A percentile compares a stretch with the other conserved stretches of the same genome.
Conservation (phyloP, 2,888 invertebrate genomes). For the Balanococcus diminutus region DNA sequence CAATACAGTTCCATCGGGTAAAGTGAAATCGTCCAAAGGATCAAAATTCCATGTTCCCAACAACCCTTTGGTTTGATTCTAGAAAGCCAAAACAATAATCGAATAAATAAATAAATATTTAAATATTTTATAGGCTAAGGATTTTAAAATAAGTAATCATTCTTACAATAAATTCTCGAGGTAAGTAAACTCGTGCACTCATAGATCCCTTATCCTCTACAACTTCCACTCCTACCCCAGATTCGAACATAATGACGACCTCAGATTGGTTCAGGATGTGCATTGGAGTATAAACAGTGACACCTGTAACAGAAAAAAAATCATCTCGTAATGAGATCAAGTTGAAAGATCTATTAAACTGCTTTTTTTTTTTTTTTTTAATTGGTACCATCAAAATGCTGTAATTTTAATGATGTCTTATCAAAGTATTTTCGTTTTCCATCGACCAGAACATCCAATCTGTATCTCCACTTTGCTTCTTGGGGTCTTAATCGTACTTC, state of each 20-base stretch:
- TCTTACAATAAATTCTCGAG: slow-evolving; percentile 85
- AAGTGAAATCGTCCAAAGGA: slow-evolving; percentile 77
- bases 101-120: too few species aligned
- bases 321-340: neutral
- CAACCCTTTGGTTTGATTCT: slow-evolving; percentile 89
- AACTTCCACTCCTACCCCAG: slow-evolving; percentile 91
- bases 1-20: slow-evolving; percentile 72
- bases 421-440: slow-evolving; percentile 86
- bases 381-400: slow-evolving; percentile 90
- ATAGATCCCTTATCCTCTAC: slow-evolving; percentile 86
- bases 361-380: too few species aligned
- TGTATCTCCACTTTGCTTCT: slow-evolving; percentile 88
- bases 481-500: slow-evolving; percentile 85
- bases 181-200: slow-evolving; percentile 83
- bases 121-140: too few species aligned
- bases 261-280: slow-evolving; percentile 92
- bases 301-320: slow-evolving; percentile 66
- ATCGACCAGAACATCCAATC: slow-evolving; percentile 88
- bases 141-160: neutral
- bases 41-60: slow-evolving; percentile 92
- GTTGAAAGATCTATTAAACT: neutral
- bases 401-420: slow-evolving; percentile 82
- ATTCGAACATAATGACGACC: slow-evolving; percentile 91
- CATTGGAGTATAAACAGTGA: slow-evolving; percentile 90
- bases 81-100: slow-evolving; percentile 58